Percentiles rank a stretch among this genome's conserved stretches.
Evolutionary conservation across 35 echinoderm and acorn worm species (phyloP).

Genomic region (Ophiothrix spiculata): DNA sequence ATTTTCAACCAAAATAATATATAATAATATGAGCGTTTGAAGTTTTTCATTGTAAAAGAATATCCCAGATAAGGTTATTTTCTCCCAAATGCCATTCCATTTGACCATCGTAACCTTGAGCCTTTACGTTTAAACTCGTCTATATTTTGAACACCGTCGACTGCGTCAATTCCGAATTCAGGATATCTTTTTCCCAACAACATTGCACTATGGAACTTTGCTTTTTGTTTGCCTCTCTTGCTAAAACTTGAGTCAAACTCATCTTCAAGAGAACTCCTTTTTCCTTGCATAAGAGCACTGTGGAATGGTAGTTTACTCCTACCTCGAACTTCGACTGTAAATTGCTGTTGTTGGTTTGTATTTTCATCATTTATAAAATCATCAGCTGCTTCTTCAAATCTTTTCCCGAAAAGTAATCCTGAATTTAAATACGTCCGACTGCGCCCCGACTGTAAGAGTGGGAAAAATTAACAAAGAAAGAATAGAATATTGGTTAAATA

Average conservation of each 20-base stretch:
- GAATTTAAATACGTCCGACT: neutral
- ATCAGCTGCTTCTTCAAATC: neutral
- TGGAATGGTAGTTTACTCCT: neutral
- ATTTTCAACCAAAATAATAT: no score
- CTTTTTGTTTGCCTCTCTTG: neutral
- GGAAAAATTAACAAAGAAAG: neutral
- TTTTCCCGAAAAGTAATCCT: slow-evolving; percentile 5
- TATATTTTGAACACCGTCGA: neutral
- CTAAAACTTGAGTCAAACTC: neutral
- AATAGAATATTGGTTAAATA: neutral
- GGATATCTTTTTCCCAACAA: neutral
- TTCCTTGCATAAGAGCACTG: neutral
- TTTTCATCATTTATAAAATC: slow-evolving; percentile 1
- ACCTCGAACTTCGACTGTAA: neutral
- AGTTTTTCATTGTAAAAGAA: no score
- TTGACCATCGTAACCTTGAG: neutral
- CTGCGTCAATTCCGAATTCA: neutral
- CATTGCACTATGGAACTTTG: neutral
- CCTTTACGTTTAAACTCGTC: neutral
- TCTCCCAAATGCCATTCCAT: neutral
- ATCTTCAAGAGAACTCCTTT: neutral
- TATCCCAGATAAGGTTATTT: no score
- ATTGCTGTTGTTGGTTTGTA: neutral
- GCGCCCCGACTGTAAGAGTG: neutral
- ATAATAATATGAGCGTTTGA: no score